These are phyloP conservation scores for Papilio aristodemus DNA, from an alignment of 1,140 invertebrate genomes.

Conservation along the genomic window DNA sequence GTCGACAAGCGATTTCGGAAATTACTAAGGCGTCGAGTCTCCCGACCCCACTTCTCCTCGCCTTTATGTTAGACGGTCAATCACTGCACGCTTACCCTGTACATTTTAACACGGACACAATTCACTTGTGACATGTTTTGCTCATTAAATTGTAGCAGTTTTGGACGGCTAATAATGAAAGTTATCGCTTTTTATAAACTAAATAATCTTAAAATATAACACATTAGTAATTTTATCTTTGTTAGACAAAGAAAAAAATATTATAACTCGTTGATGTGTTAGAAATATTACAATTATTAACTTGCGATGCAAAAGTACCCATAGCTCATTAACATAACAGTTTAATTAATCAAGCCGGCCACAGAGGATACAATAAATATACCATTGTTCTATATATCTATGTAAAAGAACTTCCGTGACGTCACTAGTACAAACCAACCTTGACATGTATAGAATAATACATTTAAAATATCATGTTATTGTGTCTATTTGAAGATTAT, in stretches of 20 bases:
- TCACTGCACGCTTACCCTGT: constrained; percentile 50
- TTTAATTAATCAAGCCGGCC: constrained; percentile 64
- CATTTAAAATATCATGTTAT: too few relatives aligned
- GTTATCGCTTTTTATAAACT: not conserved
- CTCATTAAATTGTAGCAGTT: constrained; percentile 12
- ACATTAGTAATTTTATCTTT: too few relatives aligned
- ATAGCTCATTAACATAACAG: constrained; percentile 63
- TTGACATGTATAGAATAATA: not conserved
- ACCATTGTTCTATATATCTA: constrained; percentile 41
- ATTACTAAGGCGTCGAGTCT: constrained; percentile 73
- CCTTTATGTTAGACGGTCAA: constrained; percentile 66
- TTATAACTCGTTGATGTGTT: too few relatives aligned
- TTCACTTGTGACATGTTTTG: constrained; percentile 31
- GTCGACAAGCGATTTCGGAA: constrained; percentile 77
- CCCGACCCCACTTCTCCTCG: constrained; percentile 57
- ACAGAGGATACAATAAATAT: constrained; percentile 39
- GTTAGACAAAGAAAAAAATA: too few relatives aligned
- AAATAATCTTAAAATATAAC: too few relatives aligned
- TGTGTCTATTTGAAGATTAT: too few relatives aligned
- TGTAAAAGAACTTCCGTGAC: constrained; percentile 35
- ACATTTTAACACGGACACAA: constrained; percentile 45
- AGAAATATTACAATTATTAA: too few relatives aligned
- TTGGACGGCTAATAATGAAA: not conserved
- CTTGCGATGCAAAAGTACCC: constrained; percentile 64
- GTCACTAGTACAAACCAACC: not conserved